A percentile compares a stretch with the other conserved stretches of the same genome.
These are phyloP conservation scores for Leguminivora glycinivorella DNA, from an alignment of 1,140 invertebrate species.

Conservation along the genomic window DNA sequence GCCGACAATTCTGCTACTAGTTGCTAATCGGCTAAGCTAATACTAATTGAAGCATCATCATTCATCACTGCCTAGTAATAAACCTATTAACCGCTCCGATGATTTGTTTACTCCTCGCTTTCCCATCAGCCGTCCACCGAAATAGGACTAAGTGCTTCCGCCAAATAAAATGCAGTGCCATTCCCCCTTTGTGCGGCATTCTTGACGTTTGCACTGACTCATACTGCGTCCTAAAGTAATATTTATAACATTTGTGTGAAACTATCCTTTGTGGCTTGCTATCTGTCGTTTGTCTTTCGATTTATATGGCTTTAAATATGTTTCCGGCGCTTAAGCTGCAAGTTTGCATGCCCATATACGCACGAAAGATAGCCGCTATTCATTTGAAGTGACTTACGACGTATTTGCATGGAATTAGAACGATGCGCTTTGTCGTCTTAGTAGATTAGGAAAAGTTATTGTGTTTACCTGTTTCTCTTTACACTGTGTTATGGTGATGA, in stretches of 20 bases:
- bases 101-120: constrained; percentile 45
- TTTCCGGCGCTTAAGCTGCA: neutral
- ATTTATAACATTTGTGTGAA: neutral
- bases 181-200: constrained; percentile 28
- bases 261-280: neutral
- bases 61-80: constrained; percentile 30
- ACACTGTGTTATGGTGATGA: neutral
- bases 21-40: constrained; percentile 6
- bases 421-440: neutral
- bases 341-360: neutral
- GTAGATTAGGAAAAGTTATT: neutral
- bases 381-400: neutral
- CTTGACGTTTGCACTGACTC: constrained; percentile 21
- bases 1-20: neutral
- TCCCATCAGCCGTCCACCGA: constrained; percentile 35
- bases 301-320: constrained; percentile 4
- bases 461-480: neutral
- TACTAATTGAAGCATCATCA: constrained; percentile 9
- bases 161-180: constrained; percentile 46
- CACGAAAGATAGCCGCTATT: neutral
- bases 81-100: constrained; percentile 37
- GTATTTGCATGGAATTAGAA: neutral
- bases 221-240: neutral
- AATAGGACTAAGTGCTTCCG: constrained; percentile 64
- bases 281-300: neutral